phyloP scores from a whole-genome alignment of 2,113 vertebrate genomes.

The Hiodon alosoides region DNA sequence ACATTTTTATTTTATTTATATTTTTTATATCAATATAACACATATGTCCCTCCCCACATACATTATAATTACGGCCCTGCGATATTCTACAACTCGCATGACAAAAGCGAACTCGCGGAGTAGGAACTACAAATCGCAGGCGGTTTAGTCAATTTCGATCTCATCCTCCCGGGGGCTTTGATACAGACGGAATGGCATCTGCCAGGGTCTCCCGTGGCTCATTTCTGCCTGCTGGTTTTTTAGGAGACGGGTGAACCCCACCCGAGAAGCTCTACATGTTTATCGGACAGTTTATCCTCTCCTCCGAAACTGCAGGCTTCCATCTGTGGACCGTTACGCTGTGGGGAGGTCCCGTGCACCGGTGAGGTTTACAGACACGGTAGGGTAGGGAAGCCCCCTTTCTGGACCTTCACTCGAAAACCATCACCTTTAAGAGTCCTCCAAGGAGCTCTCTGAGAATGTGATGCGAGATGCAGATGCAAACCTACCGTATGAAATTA shows the following conservation, averaged over 20 bases:
- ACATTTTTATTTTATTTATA: no score
- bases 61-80: no score
- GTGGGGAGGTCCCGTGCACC: conserved; percentile 28
- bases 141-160: not conserved
- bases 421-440: not conserved
- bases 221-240: conserved; percentile 36
- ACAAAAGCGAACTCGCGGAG: no score
- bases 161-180: conserved; percentile 25
- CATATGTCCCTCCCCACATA: no score
- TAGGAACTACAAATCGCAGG: not conserved
- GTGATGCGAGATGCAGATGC: not conserved
- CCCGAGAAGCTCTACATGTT: conserved; percentile 47
- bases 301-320: conserved; percentile 47
- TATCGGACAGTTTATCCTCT: conserved; percentile 56
- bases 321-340: conserved; percentile 49
- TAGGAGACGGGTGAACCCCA: not conserved
- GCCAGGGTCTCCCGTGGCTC: conserved; percentile 49
- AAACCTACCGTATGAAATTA: no score
- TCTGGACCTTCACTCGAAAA: conserved; percentile 26
- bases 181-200: conserved; percentile 55
- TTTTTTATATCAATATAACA: no score
- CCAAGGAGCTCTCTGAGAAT: conserved; percentile 5
- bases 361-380: conserved; percentile 50
- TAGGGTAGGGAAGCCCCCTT: conserved; percentile 32
- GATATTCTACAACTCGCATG: no score